Base-by-base conservation (phyloP, 1,140 invertebrate species). In the Cylas formicarius region DNA sequence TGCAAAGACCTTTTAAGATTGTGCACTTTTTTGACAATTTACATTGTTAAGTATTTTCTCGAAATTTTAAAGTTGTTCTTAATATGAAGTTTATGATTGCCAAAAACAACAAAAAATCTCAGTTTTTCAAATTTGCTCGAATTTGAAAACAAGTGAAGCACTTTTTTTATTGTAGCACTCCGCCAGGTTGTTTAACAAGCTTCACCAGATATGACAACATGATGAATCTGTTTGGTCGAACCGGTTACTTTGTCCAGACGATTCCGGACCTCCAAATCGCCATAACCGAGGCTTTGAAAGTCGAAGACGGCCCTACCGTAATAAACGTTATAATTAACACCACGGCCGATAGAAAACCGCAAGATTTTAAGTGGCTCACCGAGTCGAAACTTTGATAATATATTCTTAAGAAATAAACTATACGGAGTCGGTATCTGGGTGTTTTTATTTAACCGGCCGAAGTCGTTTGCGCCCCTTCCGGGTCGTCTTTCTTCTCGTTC, bases 281-380 rank as follows among this genome's bases (percentile, higher is more conserved):
- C 14, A 42, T 96, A 1, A 73, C 71, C 48, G 68, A 74, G 48
- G 76, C 82, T 10, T 65, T 91, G 14, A 65, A 73, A 48, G 73
- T 83, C 8, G 80, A 66, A 1, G 79, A 88, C 62, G 72, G 74
- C 50, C 88, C 91, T 7, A 83, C 79, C 37, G 77, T 97, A 27
- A 90, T 97, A 44, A 97, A 97, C 62, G 81, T 95, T 13, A 76
- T 89, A 55, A 96, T 97, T 19, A 82, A 79, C 65, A 88, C 91
- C 9, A 75, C 78, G 49, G 84, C 92, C 24, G 86, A 89, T 61
- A 78, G 91, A 48, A 96, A 95, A 69, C 77, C 84, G 38, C 93
- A 97, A 70, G 80, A 81, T 20, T 92, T 90, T 61, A 81, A 75
- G 55, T 95, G 90, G 90, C 69, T 96, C 2, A 95, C 90, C 0